These are phyloP conservation scores for Lacanobia wlatinum DNA, from an alignment of 2,888 invertebrate species.

Conservation along the genomic window DNA sequence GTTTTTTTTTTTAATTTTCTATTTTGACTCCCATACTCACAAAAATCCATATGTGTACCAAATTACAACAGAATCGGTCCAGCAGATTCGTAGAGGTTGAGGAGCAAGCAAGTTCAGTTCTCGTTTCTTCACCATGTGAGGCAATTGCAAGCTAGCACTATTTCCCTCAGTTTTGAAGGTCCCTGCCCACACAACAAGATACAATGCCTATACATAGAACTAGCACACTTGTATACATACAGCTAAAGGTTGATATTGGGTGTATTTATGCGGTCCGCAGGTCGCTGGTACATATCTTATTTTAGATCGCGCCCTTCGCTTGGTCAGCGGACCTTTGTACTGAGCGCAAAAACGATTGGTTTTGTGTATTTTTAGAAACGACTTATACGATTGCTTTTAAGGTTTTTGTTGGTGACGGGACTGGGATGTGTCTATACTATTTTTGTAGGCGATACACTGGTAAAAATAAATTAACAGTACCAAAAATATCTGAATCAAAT, in stretches of 20 bases:
- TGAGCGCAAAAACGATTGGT: slow-evolving; percentile 68
- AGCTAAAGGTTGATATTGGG: slow-evolving; percentile 53
- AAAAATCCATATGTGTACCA: no score
- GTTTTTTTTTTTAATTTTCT: no score
- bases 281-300: slow-evolving; percentile 62
- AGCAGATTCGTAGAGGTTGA: no score
- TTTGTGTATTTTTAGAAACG: slow-evolving; percentile 3
- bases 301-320: slow-evolving; percentile 63
- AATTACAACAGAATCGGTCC: no score
- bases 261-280: slow-evolving; percentile 59
- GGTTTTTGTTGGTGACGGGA: background rate
- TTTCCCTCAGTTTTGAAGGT: slow-evolving; percentile 8
- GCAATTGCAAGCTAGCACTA: background rate
- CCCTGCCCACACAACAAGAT: slow-evolving; percentile 2
- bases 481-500: background rate
- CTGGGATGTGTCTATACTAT: no score
- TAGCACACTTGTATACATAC: slow-evolving; percentile 13
- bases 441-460: background rate
- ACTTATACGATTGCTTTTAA: background rate
- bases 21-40: no score
- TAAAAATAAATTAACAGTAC: background rate
- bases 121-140: background rate
- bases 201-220: slow-evolving; percentile 15
- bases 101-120: background rate
- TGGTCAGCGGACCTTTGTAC: slow-evolving; percentile 70